These are phyloP conservation scores for Papilio glaucus DNA, from an alignment of 1,140 invertebrate genomes.

Conservation along the genomic window DNA sequence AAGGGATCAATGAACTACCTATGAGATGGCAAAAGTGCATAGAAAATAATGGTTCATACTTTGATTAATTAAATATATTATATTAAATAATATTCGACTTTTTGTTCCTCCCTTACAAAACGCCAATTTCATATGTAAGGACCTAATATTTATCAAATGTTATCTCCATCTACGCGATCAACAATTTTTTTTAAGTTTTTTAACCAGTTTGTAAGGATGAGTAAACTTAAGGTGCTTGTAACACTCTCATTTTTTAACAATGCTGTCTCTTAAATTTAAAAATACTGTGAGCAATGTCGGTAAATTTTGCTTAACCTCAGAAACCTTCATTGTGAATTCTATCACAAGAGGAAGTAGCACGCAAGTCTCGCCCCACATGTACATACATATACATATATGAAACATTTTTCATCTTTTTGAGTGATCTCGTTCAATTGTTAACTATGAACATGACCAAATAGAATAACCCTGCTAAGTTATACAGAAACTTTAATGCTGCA, in stretches of 20 bases:
- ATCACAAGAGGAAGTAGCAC: neutral
- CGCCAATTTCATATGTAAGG: too few relatives aligned
- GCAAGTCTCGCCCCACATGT: neutral
- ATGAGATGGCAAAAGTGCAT: too few relatives aligned
- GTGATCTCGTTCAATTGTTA: neutral
- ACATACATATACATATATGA: too few relatives aligned
- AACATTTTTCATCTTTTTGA: conserved; percentile 12
- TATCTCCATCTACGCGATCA: too few relatives aligned
- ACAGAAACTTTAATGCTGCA: too few relatives aligned
- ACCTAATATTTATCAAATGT: too few relatives aligned
- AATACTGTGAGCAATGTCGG: neutral
- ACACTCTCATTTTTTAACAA: neutral
- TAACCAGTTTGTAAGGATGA: neutral
- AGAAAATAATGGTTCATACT: too few relatives aligned
- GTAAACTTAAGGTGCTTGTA: neutral
- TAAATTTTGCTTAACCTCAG: conserved; percentile 9
- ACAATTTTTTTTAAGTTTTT: too few relatives aligned
- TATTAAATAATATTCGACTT: too few relatives aligned
- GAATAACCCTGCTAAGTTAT: neutral
- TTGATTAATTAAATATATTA: too few relatives aligned
- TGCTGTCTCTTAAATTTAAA: neutral
- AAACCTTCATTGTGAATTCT: neutral
- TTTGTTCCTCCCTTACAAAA: too few relatives aligned
- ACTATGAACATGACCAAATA: neutral
- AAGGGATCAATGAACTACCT: too few relatives aligned